A percentile compares a stretch with the other conserved stretches of the same genome.
Conservation (phyloP, 2,888 invertebrate species). For the Sisyra terminalis region DNA sequence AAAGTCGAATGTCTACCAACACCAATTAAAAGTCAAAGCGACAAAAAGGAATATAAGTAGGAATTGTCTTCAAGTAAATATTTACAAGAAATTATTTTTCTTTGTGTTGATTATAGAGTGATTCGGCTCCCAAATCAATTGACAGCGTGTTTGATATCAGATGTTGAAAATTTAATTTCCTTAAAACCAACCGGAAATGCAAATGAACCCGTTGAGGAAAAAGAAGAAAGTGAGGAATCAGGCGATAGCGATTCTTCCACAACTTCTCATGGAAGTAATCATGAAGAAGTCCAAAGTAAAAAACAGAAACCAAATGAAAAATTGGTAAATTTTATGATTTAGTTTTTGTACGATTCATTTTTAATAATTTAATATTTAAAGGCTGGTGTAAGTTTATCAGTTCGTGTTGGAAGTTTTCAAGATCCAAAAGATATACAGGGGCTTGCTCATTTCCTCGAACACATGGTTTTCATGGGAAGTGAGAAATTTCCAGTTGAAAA, state of each 20-base stretch:
- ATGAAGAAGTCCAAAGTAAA: slow-evolving; percentile 15
- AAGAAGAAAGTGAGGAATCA: slow-evolving; percentile 14
- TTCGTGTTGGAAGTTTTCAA: slow-evolving; percentile 64
- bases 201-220: slow-evolving; percentile 20
- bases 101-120: slow-evolving; percentile 28
- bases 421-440: slow-evolving; percentile 64
- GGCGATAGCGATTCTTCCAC: slow-evolving; percentile 14
- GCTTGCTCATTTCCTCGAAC: slow-evolving; percentile 72
- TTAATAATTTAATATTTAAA: slow-evolving; percentile 15
- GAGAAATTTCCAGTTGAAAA: slow-evolving; percentile 77
- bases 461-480: slow-evolving; percentile 93
- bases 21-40: slow-evolving; percentile 57
- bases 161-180: slow-evolving; percentile 23
- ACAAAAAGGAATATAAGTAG: slow-evolving; percentile 64
- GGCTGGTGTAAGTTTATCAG: slow-evolving; percentile 61
- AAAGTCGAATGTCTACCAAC: slow-evolving; percentile 14
- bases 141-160: slow-evolving; percentile 54
- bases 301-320: slow-evolving; percentile 21
- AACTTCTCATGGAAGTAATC: slow-evolving; percentile 13
- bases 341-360: slow-evolving; percentile 10
- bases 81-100: not conserved
- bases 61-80: slow-evolving; percentile 8
- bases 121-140: slow-evolving; percentile 52
- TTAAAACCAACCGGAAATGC: slow-evolving; percentile 14
- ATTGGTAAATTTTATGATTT: slow-evolving; percentile 18